Evolutionary conservation across 92 coral and sea anemone species (phyloP), one percentile per base, ranked within the genome.

Genomic region (Phymanthus crucifer): DNA sequence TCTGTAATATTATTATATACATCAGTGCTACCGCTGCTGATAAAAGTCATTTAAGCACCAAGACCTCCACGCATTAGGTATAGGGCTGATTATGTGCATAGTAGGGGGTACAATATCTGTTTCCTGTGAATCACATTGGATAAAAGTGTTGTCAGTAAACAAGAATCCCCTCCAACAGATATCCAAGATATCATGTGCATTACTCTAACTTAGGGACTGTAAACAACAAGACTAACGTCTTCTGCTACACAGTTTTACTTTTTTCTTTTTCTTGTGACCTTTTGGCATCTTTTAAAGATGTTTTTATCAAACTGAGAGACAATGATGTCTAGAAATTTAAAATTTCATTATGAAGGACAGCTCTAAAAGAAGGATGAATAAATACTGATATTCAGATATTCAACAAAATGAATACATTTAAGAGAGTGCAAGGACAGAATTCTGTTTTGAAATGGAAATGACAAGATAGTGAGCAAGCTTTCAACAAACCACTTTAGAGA

Each of bases 21-120:
- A 29, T 27, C 32, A 61, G 16, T 24, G 68, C 34, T 5, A 26
- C 34, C 16, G 10, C 32, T 6, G 45, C 29, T 21, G 46, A 71
- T 71, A 36, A 71, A 47, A 70, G 75, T 71, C 52, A 36, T 21
- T 37, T 71, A 71, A 71, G 35, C 52, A 34, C 29, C 27, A 32
- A 71, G n/a, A 31, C 2, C 26, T 8, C 46, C 14, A 37, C 9
- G 12, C 12, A 71, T n/a, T 36, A 33, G 21, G 29, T 71, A 37
- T 71, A 43, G n/a, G 6, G 11, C 75, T 36, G 33, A 43, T 71
- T 38, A n/a, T 71, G 47, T 71, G 75, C 75, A 26, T 26, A 61
- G 68, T 61, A 61, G 36, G 32, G 68, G 36, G 68, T 61, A 29
- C 19, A 29, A 61, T 29, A 61, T 27, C 68, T 61, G 68, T 61